These are phyloP conservation scores for Scaptomyza reducta DNA, from an alignment of 2,888 invertebrate genomes.

Conservation along the genomic window DNA sequence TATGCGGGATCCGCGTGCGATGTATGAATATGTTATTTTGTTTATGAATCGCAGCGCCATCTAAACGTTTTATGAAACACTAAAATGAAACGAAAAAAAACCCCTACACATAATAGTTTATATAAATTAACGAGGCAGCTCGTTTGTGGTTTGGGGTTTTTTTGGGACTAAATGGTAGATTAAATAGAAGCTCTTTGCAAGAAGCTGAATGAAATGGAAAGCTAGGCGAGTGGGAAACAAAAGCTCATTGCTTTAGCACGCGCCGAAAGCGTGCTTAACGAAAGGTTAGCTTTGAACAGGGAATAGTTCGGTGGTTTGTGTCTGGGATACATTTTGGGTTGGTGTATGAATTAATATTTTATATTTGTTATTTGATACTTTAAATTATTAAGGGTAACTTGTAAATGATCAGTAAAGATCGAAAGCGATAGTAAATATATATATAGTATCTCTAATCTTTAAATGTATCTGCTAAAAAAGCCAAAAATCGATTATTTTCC, in stretches of 20 bases:
- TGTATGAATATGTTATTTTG: conserved; percentile 50
- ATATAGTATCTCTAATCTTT: too few relatives aligned
- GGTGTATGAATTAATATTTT: background rate
- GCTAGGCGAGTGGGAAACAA: conserved; percentile 13
- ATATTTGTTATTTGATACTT: background rate
- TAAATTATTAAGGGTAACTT: background rate
- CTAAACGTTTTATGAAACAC: conserved; percentile 72
- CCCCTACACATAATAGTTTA: conserved; percentile 10
- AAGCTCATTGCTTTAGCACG: conserved; percentile 42
- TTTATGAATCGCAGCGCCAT: conserved; percentile 52
- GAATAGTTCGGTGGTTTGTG: conserved; percentile 24
- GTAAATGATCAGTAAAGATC: too few relatives aligned
- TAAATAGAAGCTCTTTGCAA: conserved; percentile 32
- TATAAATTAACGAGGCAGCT: conserved; percentile 19
- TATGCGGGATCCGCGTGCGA: conserved; percentile 33
- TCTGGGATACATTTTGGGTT: conserved; percentile 19
- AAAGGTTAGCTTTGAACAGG: conserved; percentile 30
- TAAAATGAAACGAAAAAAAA: conserved; percentile 15
- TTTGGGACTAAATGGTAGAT: conserved; percentile 1
- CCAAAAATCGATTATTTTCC: too few relatives aligned
- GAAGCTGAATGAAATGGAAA: conserved; percentile 16
- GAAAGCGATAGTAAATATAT: too few relatives aligned
- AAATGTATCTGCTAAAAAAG: too few relatives aligned
- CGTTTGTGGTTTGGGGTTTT: conserved; percentile 3
- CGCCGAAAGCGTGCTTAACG: background rate